These are phyloP conservation scores for Halichoerus grypus DNA, from an alignment of 2,113 vertebrate species.

Conservation along the genomic window DNA sequence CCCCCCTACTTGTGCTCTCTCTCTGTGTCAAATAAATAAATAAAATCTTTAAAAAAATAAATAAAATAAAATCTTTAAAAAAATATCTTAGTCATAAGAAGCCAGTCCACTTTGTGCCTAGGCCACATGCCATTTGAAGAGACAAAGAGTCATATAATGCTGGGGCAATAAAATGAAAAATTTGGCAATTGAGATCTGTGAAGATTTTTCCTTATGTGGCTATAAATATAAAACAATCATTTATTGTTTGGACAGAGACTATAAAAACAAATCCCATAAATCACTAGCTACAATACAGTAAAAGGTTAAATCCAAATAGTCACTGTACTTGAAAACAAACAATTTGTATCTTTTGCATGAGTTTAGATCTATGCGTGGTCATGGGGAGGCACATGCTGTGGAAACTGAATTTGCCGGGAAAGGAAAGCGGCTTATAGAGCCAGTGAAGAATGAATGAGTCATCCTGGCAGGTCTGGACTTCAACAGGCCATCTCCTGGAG, in stretches of 20 bases:
- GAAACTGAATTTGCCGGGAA: not conserved
- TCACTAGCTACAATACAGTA: not conserved
- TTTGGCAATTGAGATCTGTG: slow-evolving; percentile 8
- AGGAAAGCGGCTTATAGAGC: not conserved
- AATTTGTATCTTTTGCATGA: not conserved
- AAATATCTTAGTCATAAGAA: slow-evolving; percentile 57
- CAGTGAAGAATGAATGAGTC: not conserved
- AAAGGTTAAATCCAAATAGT: slow-evolving; percentile 56
- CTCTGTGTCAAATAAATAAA: not conserved
- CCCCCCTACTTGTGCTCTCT: too few species aligned
- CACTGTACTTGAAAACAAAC: not conserved
- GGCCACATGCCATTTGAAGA: slow-evolving; percentile 28
- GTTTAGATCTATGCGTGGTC: not conserved
- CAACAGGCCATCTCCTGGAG: not conserved
- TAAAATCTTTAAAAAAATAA: slow-evolving; percentile 33
- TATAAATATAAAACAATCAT: slow-evolving; percentile 66
- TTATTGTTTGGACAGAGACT: slow-evolving; percentile 56
- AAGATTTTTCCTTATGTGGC: slow-evolving; percentile 14
- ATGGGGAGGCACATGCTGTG: not conserved
- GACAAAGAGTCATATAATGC: not conserved
- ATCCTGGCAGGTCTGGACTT: not conserved
- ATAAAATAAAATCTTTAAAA: not conserved
- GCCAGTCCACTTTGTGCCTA: not conserved
- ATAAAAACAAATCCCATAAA: slow-evolving; percentile 62
- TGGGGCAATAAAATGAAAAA: not conserved